Base-by-base conservation (phyloP, 2,113 vertebrate species). In the Limnothrissa miodon region DNA sequence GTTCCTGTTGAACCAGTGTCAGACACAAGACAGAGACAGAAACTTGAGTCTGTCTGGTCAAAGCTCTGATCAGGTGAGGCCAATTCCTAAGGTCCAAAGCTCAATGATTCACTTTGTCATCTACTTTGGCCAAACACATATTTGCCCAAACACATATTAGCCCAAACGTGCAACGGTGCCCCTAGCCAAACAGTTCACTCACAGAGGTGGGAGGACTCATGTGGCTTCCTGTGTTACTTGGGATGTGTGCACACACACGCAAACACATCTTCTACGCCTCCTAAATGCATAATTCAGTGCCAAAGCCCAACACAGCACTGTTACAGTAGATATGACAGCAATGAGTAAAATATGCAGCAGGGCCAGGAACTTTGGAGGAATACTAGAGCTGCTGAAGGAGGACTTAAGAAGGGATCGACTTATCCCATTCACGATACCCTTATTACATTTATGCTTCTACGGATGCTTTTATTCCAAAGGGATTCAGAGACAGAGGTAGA, bases 281-380 rank as follows among this genome's bases (percentile, higher is more conserved):
- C 78, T 44, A 66, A 82, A 84, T 85, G 79, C 79, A 85, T 85
- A 82, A 85, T 83, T 87, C 79, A 85, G 66, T 6, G 29, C 1
- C 17, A 23, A 56, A 78, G 82, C 39, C 46, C 78, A 46, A 36
- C 6, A 23, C 15, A n/a, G 45, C 78, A 42, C 13, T 39, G 13
- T 8, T 74, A 13, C 62, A 44, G 80, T 80, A 81, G 51, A 84
- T 51, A 81, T 39, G 39, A 42, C 79, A 53, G 45, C 17, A 1
- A 36, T 17, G 23, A 44, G 23, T 84, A 39, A 81, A 81, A 81
- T 78, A 81, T 81, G 80, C 66, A 85, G 62, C 25, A 25, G 44
- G 36, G 78, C 59, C 25, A 19, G 44, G 39, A 44, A 29, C 81
- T 83, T 46, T 15, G 29, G 46, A 33, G 59, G 70, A 33, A 81